Evolutionary conservation across 2,797 vertebrate species (phyloP).

Genomic region (Phoebastria nigripes): DNA sequence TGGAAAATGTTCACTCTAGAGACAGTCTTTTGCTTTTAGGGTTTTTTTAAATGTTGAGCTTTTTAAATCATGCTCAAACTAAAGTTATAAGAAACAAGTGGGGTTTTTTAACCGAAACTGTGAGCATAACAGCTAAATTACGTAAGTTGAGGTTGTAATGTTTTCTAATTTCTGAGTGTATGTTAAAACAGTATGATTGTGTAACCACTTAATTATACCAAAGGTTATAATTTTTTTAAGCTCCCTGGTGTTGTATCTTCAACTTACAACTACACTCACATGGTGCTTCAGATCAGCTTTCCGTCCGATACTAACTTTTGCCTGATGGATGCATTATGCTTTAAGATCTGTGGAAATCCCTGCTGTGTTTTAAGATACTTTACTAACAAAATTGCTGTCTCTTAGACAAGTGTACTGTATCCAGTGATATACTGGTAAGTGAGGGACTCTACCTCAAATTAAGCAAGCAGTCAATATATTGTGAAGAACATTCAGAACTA

Average conservation of each 20-base stretch:
- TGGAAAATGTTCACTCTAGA: slow-evolving; percentile 73
- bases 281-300: neutral
- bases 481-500: neutral
- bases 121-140: neutral
- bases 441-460: neutral
- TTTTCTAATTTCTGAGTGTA: neutral
- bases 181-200: neutral
- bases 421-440: neutral
- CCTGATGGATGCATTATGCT: neutral
- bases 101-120: neutral
- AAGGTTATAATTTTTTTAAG: neutral
- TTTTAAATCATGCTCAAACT: slow-evolving; percentile 9
- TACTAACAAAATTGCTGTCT: neutral
- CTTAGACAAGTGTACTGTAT: neutral
- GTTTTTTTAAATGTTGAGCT: slow-evolving; percentile 35
- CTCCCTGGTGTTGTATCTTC: neutral
- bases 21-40: slow-evolving; percentile 64
- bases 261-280: neutral
- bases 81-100: slow-evolving; percentile 24
- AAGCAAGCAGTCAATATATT: neutral
- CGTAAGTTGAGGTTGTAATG: neutral
- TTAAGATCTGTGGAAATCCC: neutral
- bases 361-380: neutral
- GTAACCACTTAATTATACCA: neutral
- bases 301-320: neutral